phyloP scores from a whole-genome alignment of 2,797 vertebrate genomes.

The Chiroxiphia lanceolata region DNA sequence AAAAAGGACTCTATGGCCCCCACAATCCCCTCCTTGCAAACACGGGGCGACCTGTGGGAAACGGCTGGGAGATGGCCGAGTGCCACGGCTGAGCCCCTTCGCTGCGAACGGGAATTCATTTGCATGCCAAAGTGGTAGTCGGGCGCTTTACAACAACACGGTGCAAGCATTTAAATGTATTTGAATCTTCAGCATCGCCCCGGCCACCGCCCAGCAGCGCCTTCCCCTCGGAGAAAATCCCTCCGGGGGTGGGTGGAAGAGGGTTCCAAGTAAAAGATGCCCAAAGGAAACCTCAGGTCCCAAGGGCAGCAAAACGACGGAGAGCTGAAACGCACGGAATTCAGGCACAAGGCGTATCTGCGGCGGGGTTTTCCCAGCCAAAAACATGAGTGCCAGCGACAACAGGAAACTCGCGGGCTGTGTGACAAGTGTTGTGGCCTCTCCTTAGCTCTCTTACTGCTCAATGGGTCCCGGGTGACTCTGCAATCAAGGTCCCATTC shows the following conservation, averaged over 20 bases:
- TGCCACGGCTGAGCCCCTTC: slow-evolving; percentile 13
- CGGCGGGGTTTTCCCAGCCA: background rate
- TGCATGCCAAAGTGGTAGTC: slow-evolving; percentile 16
- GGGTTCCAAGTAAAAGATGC: background rate
- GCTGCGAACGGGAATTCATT: background rate
- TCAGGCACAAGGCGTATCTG: background rate
- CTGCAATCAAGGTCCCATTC: background rate
- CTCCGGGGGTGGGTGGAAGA: background rate
- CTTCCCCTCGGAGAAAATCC: background rate
- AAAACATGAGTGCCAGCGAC: background rate
- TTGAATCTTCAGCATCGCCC: background rate
- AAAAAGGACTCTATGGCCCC: background rate
- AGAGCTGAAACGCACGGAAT: background rate
- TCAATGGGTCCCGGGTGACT: background rate
- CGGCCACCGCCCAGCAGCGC: fast-evolving
- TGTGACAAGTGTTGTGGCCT: background rate
- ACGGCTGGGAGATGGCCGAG: background rate
- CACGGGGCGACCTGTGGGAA: slow-evolving; percentile 30
- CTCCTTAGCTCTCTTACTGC: background rate
- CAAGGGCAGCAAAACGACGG: background rate
- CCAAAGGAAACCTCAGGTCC: fast-evolving
- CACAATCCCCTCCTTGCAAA: background rate
- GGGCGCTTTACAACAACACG: background rate
- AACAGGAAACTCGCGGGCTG: background rate
- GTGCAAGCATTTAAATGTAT: background rate